Conservation (phyloP, 1,140 invertebrate species). For the Drosophila melanogaster region DNA sequence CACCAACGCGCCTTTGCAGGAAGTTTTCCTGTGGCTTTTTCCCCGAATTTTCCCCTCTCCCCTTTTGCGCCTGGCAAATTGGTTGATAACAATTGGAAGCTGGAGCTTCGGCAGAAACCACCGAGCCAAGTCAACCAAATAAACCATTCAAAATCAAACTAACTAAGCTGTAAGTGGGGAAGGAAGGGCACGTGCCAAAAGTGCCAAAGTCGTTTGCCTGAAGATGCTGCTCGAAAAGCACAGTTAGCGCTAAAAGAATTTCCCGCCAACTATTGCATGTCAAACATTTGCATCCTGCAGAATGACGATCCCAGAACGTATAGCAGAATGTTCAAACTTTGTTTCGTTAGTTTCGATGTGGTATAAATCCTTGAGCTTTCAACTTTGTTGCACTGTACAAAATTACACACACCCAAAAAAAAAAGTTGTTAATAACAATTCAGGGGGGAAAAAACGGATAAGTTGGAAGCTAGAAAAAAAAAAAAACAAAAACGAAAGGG, state of each 20-base stretch:
- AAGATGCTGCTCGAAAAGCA: slow-evolving; percentile 39
- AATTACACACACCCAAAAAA: slow-evolving; percentile 24
- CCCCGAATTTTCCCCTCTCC: background rate
- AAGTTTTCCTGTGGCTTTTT: slow-evolving; percentile 39
- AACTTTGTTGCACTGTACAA: slow-evolving; percentile 52
- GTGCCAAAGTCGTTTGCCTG: slow-evolving; percentile 66
- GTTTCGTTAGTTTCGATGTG: slow-evolving; percentile 64
- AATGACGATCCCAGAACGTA: slow-evolving; percentile 59
- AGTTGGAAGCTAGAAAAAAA: slow-evolving; percentile 18
- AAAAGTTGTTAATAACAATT: slow-evolving; percentile 74
- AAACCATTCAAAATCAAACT: slow-evolving; percentile 75
- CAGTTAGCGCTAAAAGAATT: slow-evolving; percentile 53
- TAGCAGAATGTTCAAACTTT: slow-evolving; percentile 67
- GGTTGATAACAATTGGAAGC: slow-evolving; percentile 67
- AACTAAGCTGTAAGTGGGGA: slow-evolving; percentile 65
- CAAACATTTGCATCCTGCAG: slow-evolving; percentile 55
- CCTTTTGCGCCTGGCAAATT: slow-evolving; percentile 50
- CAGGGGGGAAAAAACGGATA: slow-evolving; percentile 42
- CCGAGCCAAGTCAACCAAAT: slow-evolving; percentile 57
- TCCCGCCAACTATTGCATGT: slow-evolving; percentile 39
- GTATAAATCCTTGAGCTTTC: slow-evolving; percentile 72
- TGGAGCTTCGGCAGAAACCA: slow-evolving; percentile 18
- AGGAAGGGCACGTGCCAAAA: slow-evolving; percentile 58
- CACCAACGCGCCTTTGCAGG: slow-evolving; percentile 38
- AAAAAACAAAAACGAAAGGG: background rate